These are phyloP conservation scores for Timandra comae DNA, from an alignment of 2,888 invertebrate genomes.

Conservation along the genomic window DNA sequence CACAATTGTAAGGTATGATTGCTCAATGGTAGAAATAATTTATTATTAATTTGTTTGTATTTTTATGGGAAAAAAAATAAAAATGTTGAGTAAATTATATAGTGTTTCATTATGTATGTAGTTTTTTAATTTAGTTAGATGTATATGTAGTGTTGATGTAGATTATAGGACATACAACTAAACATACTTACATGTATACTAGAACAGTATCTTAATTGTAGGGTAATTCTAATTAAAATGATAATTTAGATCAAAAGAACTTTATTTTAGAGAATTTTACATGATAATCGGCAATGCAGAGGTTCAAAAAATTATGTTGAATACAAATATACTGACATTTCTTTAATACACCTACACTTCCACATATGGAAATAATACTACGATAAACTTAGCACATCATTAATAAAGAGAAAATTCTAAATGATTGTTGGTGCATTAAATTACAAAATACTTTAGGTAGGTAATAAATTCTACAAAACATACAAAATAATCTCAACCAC, in stretches of 20 bases:
- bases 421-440: constrained; percentile 54
- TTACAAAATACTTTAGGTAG: constrained; percentile 42
- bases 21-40: too few species aligned
- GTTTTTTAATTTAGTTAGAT: too few species aligned
- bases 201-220: too few species aligned
- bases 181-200: too few species aligned
- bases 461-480: constrained; percentile 39
- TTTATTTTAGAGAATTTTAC: constrained; percentile 77
- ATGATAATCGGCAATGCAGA: constrained; percentile 76
- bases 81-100: too few species aligned
- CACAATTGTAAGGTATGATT: too few species aligned
- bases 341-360: constrained; percentile 67
- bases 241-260: constrained; percentile 73
- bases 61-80: too few species aligned
- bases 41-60: too few species aligned
- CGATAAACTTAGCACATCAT: constrained; percentile 57
- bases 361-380: constrained; percentile 65
- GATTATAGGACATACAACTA: too few species aligned
- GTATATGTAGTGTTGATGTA: too few species aligned
- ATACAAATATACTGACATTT: constrained; percentile 70
- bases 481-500: constrained; percentile 51
- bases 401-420: constrained; percentile 55
- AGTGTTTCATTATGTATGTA: too few species aligned
- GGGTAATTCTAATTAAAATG: too few species aligned
- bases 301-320: constrained; percentile 69